A percentile compares a stretch with the other conserved stretches of the same genome.
Evolutionary conservation across 2,888 invertebrate species (phyloP).

Genomic region (Odontothrips loti): DNA sequence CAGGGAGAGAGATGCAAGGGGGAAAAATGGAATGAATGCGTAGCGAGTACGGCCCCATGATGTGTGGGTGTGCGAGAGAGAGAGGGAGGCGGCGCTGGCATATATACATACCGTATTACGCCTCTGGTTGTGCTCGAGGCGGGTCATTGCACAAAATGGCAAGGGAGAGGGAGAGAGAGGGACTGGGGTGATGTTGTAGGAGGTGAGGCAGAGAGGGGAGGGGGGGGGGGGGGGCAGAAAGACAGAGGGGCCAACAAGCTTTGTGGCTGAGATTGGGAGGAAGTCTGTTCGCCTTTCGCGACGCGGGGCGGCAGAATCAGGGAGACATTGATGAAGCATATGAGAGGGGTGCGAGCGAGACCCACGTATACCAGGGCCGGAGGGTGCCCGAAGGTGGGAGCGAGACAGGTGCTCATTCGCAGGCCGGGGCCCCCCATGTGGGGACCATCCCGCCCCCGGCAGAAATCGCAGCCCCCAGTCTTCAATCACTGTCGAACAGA

Average conservation of each 20-base stretch:
- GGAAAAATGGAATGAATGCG: neutral
- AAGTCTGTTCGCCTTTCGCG: neutral
- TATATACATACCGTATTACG: too few relatives aligned
- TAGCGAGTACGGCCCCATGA: too few relatives aligned
- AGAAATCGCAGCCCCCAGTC: neutral
- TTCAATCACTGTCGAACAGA: slow-evolving; percentile 17
- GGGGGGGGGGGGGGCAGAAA: neutral
- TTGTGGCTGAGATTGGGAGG: neutral
- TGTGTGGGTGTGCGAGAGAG: neutral
- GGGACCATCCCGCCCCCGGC: neutral
- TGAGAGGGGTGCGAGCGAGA: too few relatives aligned
- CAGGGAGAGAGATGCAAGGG: neutral
- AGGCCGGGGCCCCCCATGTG: neutral
- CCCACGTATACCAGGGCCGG: too few relatives aligned
- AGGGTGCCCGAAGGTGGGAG: too few relatives aligned
- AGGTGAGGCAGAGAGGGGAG: neutral
- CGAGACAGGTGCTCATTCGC: too few relatives aligned
- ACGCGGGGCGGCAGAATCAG: neutral
- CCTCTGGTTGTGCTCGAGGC: too few relatives aligned
- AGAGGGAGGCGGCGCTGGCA: neutral
- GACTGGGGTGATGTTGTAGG: neutral
- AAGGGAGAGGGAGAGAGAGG: too few relatives aligned
- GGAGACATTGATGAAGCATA: too few relatives aligned
- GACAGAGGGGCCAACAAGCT: too few relatives aligned
- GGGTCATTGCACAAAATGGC: too few relatives aligned